Conservation (phyloP, 2,113 vertebrate species). For the Hippocampus mohnikei region DNA sequence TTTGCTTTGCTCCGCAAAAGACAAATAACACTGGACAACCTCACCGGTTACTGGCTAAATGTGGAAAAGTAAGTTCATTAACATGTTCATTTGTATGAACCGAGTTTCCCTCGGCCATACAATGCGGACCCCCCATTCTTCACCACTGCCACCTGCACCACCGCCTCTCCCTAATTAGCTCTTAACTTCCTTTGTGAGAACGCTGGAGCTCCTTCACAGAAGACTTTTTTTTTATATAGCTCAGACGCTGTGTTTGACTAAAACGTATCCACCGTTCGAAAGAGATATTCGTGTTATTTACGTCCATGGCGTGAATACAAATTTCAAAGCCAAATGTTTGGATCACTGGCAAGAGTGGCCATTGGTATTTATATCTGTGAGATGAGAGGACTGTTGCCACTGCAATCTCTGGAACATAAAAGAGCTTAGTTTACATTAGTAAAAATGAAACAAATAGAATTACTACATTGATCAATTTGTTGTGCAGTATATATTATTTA, state of each 20-base stretch:
- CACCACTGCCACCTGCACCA: not conserved
- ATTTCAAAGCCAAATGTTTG: not conserved
- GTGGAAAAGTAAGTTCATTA: constrained; percentile 34
- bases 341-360: not conserved
- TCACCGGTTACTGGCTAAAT: constrained; percentile 12
- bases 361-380: not conserved
- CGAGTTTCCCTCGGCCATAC: constrained; percentile 13
- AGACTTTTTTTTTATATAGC: constrained; percentile 42
- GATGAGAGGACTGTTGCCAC: not conserved
- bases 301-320: not conserved
- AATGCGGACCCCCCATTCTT: not conserved
- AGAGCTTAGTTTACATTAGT: not conserved
- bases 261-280: constrained; percentile 22
- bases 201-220: constrained; percentile 39
- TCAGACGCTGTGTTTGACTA: constrained; percentile 12
- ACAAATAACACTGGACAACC: constrained; percentile 38
- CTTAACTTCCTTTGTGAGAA: constrained; percentile 34
- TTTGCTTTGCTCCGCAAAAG: constrained; percentile 45
- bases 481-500: too few relatives aligned
- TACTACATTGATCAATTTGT: too few relatives aligned
- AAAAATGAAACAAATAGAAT: not conserved
- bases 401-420: not conserved
- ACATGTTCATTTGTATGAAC: constrained; percentile 28
- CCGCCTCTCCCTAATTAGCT: constrained; percentile 43
- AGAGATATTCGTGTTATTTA: not conserved